Evolutionary conservation across 2,113 vertebrate genomes (phyloP), one percentile per base, ranked within the genome.

Genomic region (Oriolus oriolus): DNA sequence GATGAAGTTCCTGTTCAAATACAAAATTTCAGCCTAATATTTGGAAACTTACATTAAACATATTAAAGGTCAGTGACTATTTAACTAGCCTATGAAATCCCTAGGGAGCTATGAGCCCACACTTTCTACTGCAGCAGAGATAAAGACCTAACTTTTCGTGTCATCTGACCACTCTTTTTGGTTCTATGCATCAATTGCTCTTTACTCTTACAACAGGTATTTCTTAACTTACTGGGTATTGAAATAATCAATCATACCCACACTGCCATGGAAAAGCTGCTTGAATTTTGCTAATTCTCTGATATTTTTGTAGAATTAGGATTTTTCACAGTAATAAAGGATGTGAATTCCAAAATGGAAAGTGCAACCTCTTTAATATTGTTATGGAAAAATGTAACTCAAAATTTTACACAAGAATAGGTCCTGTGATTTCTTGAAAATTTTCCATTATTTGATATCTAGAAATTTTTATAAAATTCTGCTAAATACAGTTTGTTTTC

Each of bases 91-190:
- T 47, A 18, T 45, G 47, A 17, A 33, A 33, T 45, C 44, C 53
- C 22, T 26, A 22, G 42, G 39, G 8, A 42, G 22, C 23, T 10
- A 23, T 0, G 0, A 31, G 24, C 39, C 49, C 37, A 59, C 10
- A 64, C 13, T 12, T 27, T 37, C 16, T 28, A 9, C 31, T 88
- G 39, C 59, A 77, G 5, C 19, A 41, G 15, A n/a, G 16, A 37
- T 14, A 28, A 42, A 3, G 13, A 49, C 53, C 47, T 16, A 52
- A 78, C 13, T 12, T 74, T 61, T 37, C 1, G 1, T 22, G 7
- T 54, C 30, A n/a, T 21, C 20, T 76, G 24, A 42, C 11, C n/a
- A 30, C 14, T 39, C 10, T 16, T 86, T 86, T 23, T 59, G 6
- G 14, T 56, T 57, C 47, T 31, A 18, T 7, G 35, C 22, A 64